phyloP scores from a whole-genome alignment of 2,113 vertebrate genomes.

The Chionomys nivalis region DNA sequence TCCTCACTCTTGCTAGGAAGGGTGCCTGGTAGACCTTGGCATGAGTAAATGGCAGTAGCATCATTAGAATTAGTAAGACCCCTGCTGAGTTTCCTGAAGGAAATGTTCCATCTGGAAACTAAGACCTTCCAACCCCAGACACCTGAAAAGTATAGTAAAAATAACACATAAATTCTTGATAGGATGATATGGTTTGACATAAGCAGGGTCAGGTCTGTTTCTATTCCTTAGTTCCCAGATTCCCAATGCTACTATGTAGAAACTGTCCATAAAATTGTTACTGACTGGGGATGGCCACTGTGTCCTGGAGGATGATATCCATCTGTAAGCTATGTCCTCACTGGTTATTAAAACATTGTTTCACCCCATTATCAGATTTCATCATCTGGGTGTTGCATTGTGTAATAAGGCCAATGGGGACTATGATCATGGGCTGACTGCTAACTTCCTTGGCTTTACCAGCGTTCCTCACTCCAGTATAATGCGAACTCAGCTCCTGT shows the following conservation, averaged over 20 bases:
- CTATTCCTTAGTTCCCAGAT: neutral
- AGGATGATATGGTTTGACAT: neutral
- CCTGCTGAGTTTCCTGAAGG: neutral
- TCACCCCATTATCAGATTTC: neutral
- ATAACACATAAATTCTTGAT: neutral
- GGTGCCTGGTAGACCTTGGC: neutral
- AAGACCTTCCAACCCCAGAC: neutral
- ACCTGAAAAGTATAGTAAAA: neutral
- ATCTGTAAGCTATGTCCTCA: neutral
- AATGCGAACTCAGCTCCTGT: neutral
- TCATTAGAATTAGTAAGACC: neutral
- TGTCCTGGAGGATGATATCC: neutral
- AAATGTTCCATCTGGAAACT: constrained; percentile 24
- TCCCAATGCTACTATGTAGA: neutral
- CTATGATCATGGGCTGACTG: neutral
- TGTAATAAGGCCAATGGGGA: neutral
- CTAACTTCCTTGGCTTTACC: neutral
- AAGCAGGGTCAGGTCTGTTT: neutral
- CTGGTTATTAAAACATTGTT: neutral
- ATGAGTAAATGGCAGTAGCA: neutral
- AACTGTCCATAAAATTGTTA: neutral
- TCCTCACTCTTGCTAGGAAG: neutral
- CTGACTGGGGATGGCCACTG: neutral
- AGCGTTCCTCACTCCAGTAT: neutral
- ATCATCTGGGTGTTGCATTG: neutral